Conservation (phyloP, 2,888 invertebrate species). For the Andrena fulva region DNA sequence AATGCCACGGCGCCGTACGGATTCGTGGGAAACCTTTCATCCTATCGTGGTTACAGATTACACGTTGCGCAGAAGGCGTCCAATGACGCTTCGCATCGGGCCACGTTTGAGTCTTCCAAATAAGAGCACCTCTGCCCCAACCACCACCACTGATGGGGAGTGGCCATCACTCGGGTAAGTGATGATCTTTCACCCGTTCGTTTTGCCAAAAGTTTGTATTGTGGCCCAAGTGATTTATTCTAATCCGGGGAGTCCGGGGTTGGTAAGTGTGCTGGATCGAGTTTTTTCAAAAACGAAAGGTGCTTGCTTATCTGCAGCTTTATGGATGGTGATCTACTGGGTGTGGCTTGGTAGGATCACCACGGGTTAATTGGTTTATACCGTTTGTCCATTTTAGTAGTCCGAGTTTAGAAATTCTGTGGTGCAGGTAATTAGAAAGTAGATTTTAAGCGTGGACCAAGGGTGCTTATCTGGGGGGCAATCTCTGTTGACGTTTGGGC, state of each 20-base stretch:
- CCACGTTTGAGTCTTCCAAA: constrained; percentile 85
- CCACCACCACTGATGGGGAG: constrained; percentile 84
- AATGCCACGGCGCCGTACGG: neutral
- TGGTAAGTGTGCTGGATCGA: neutral
- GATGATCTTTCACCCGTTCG: neutral
- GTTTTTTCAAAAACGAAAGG: neutral
- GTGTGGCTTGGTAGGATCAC: too few relatives aligned
- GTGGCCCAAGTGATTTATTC: neutral
- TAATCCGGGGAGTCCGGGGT: neutral
- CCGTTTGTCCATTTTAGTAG: too few relatives aligned
- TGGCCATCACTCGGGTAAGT: constrained; percentile 85
- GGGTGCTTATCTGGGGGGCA: too few relatives aligned
- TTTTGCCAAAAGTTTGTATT: neutral
- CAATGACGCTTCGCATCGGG: constrained; percentile 86
- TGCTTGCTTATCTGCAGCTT: too few relatives aligned
- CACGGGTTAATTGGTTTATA: too few relatives aligned
- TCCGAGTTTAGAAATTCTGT: too few relatives aligned
- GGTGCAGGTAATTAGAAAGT: too few relatives aligned
- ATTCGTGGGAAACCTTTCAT: neutral
- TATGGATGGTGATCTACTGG: too few relatives aligned
- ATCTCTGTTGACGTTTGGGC: too few relatives aligned
- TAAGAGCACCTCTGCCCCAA: constrained; percentile 85
- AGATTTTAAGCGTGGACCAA: too few relatives aligned
- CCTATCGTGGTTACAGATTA: constrained; percentile 82
- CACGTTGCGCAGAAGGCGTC: constrained; percentile 85